Percentiles rank a stretch among this genome's conserved stretches.
Evolutionary conservation across 2,797 vertebrate species (phyloP).

Genomic region (Cuculus canorus): DNA sequence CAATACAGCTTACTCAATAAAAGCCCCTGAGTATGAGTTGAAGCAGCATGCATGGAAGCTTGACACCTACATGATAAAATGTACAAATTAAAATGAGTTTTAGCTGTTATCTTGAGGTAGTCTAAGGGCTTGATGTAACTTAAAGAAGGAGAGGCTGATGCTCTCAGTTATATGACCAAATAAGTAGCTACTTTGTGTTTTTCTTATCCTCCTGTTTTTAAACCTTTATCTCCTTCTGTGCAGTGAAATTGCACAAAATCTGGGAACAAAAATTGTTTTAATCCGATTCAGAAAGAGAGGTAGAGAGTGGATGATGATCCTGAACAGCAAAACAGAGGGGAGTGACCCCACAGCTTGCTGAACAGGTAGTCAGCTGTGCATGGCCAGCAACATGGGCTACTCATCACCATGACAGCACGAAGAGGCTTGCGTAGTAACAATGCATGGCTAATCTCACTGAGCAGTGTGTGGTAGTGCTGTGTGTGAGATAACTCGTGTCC

Average conservation of each 20-base stretch:
- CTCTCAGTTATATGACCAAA: not conserved
- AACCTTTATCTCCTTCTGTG: not conserved
- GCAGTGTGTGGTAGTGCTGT: not conserved
- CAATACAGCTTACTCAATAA: not conserved
- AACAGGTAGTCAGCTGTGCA: conserved; percentile 69
- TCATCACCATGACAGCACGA: conserved; percentile 66
- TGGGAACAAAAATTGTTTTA: accelerated
- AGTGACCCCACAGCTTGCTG: conserved; percentile 55
- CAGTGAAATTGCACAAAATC: not conserved
- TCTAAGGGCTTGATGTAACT: not conserved
- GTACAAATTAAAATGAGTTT: not conserved
- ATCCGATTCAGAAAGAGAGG: not conserved
- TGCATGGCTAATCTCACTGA: not conserved
- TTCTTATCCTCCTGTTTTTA: not conserved
- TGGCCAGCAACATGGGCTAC: conserved; percentile 55
- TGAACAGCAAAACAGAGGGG: not conserved
- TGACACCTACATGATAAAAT: not conserved
- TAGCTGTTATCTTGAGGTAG: not conserved
- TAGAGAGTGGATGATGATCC: accelerated
- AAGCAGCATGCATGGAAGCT: accelerated
- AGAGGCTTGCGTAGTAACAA: conserved; percentile 8
- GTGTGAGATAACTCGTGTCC: accelerated
- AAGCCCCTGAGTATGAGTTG: not conserved
- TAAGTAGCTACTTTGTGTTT: not conserved
- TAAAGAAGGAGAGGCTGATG: not conserved